Conservation (phyloP, 1,140 invertebrate genomes). For the Centruroides vittatus region DNA sequence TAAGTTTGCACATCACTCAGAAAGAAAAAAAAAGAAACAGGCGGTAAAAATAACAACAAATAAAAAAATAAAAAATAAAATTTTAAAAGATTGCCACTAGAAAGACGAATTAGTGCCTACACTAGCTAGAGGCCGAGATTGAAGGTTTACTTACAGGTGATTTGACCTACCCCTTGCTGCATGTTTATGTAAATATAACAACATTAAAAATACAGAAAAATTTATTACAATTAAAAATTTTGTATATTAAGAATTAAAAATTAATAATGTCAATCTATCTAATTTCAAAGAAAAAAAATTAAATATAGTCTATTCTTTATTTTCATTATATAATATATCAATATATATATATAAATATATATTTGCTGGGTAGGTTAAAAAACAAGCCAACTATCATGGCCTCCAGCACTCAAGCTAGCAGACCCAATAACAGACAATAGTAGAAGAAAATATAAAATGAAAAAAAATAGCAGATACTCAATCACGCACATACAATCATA, state of each 20-base stretch:
- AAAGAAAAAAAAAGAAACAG: background rate
- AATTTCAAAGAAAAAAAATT: too few species aligned
- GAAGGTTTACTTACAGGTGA: slow-evolving; percentile 16
- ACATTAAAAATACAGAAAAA: background rate
- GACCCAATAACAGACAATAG: too few species aligned
- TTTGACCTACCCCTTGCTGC: slow-evolving; percentile 17
- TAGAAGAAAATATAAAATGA: too few species aligned
- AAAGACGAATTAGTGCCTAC: background rate
- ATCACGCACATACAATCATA: too few species aligned
- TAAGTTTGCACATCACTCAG: background rate
- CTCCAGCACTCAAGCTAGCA: too few species aligned
- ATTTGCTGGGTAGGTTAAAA: too few species aligned
- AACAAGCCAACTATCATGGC: too few species aligned
- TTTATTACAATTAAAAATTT: background rate
- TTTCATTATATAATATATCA: too few species aligned
- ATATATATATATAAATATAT: too few species aligned
- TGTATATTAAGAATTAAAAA: background rate
- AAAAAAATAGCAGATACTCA: too few species aligned
- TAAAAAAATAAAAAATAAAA: background rate
- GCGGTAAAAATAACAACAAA: background rate
- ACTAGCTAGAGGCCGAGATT: background rate
- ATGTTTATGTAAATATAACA: slow-evolving; percentile 13
- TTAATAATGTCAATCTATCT: too few species aligned
- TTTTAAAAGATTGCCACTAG: background rate
- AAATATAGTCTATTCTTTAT: too few species aligned